These are phyloP conservation scores for Sceliomorpha sp. DNA, from an alignment of 2,888 invertebrate species.

Conservation along the genomic window DNA sequence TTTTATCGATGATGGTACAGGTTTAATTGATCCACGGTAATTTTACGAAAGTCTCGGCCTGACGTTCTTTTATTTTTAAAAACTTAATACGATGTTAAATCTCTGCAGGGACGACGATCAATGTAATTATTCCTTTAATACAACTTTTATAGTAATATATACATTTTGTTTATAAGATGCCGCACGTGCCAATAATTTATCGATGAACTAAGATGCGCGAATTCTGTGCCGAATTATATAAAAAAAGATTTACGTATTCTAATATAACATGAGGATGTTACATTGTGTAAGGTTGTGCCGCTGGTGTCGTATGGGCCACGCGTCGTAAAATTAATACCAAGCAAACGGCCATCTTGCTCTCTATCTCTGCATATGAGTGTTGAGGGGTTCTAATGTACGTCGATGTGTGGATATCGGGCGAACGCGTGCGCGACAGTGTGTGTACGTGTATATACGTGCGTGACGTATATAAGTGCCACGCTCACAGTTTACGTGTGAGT, in stretches of 20 bases:
- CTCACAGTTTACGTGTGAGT: slow-evolving; percentile 68
- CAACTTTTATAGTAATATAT: too few species aligned
- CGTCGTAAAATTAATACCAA: slow-evolving; percentile 75
- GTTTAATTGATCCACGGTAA: too few species aligned
- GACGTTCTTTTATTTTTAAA: too few species aligned
- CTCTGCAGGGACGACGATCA: too few species aligned
- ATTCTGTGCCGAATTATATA: too few species aligned
- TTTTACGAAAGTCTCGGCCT: too few species aligned
- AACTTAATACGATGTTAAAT: too few species aligned
- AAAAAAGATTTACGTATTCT: not conserved
- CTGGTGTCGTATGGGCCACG: slow-evolving; percentile 48
- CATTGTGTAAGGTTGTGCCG: slow-evolving; percentile 12
- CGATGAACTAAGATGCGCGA: too few species aligned
- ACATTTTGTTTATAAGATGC: too few species aligned
- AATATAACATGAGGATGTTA: not conserved
- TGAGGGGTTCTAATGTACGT: slow-evolving; percentile 62
- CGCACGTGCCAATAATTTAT: too few species aligned
- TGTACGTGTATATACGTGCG: slow-evolving; percentile 44
- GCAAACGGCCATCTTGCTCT: slow-evolving; percentile 74
- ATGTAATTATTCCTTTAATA: too few species aligned
- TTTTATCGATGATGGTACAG: too few species aligned
- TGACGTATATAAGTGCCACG: slow-evolving; percentile 64
- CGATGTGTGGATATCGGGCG: slow-evolving; percentile 59
- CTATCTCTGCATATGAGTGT: slow-evolving; percentile 41
- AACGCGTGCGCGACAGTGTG: slow-evolving; percentile 42